A percentile compares a stretch with the other conserved stretches of the same genome.
Evolutionary conservation across 2,888 invertebrate species (phyloP).

Genomic region (Ashinkailepas kermadecensis): DNA sequence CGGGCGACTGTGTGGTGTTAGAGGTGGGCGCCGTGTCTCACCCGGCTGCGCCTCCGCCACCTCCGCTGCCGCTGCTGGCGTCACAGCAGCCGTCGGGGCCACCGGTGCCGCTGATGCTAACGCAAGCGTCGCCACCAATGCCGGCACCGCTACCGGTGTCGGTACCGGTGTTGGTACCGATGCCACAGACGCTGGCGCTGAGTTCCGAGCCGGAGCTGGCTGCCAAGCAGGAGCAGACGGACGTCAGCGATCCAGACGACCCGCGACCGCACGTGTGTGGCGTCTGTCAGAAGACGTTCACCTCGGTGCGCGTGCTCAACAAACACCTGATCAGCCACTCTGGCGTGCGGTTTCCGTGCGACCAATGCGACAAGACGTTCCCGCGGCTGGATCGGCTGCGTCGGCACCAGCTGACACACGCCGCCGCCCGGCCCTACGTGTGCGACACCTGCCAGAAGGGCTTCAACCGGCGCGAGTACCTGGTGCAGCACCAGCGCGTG

Average conservation of each 20-base stretch:
- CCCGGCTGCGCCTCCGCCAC: slow-evolving; percentile 57
- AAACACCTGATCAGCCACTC: background rate
- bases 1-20: slow-evolving; percentile 56
- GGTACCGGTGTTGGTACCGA: no score
- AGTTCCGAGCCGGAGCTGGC: no score
- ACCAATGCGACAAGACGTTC: background rate
- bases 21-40: slow-evolving; percentile 64
- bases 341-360: background rate
- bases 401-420: slow-evolving; percentile 3
- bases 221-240: no score
- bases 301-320: background rate
- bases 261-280: background rate
- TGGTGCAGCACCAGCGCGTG: slow-evolving; percentile 7
- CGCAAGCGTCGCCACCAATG: slow-evolving; percentile 58
- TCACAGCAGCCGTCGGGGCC: slow-evolving; percentile 37
- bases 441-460: background rate
- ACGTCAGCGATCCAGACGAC: background rate
- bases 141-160: slow-evolving; percentile 46
- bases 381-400: slow-evolving; percentile 2
- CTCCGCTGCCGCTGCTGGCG: slow-evolving; percentile 38
- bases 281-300: background rate
- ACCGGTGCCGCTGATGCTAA: slow-evolving; percentile 36
- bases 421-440: background rate
- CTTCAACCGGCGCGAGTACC: slow-evolving; percentile 12
- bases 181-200: no score